These are phyloP conservation scores for Lathronympha strigana DNA, from an alignment of 2,888 invertebrate species.

Conservation along the genomic window DNA sequence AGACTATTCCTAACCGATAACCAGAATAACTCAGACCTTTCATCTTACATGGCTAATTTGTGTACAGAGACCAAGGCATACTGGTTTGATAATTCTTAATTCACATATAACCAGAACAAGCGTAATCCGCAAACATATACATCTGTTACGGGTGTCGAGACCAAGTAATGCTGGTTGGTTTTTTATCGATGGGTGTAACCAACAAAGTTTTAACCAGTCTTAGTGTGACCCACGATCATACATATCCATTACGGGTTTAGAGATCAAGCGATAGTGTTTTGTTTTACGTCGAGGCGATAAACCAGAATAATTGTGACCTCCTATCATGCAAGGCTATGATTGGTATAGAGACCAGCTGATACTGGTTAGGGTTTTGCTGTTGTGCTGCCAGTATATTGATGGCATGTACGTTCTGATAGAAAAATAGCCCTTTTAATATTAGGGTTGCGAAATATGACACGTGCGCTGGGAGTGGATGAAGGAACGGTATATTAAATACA, in stretches of 20 bases:
- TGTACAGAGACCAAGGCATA: no score
- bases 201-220: no score
- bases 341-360: neutral
- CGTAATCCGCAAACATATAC: no score
- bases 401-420: slow-evolving; percentile 22
- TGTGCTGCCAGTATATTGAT: slow-evolving; percentile 15
- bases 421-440: slow-evolving; percentile 38
- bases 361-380: neutral
- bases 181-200: no score
- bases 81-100: no score
- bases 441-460: slow-evolving; percentile 21
- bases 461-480: slow-evolving; percentile 1
- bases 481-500: neutral
- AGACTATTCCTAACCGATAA: neutral
- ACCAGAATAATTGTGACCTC: neutral
- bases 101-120: no score
- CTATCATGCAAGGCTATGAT: neutral
- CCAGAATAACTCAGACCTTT: neutral
- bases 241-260: no score
- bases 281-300: no score
- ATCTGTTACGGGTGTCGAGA: no score
- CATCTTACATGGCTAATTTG: neutral
- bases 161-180: no score
- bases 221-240: no score
- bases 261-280: no score